Conservation (phyloP, 92 coral and sea anemone genomes). For the Galaxea fascicularis region DNA sequence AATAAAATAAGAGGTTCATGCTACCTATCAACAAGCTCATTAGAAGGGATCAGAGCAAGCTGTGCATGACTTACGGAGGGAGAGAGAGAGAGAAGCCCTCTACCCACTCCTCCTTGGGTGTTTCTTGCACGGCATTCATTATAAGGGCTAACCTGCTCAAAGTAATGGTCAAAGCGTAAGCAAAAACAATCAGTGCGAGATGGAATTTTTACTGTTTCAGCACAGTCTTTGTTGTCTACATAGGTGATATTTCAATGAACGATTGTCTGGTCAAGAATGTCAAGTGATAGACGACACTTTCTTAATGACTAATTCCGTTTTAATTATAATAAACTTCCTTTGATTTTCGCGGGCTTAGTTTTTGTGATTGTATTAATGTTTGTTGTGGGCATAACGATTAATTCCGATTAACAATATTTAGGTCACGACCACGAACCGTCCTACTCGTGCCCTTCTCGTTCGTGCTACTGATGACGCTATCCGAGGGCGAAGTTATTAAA, state of each 20-base stretch:
- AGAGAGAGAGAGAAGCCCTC: not conserved
- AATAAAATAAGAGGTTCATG: not conserved
- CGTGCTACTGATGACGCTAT: too few species aligned
- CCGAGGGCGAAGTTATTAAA: not conserved
- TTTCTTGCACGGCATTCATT: not conserved
- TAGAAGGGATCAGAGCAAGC: not conserved
- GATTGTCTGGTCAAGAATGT: not conserved
- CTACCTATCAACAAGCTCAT: not conserved
- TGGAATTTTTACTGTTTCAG: not conserved
- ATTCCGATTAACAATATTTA: not conserved
- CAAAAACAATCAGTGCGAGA: too few species aligned
- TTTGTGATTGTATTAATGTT: too few species aligned
- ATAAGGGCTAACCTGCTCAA: not conserved
- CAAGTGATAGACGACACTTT: not conserved
- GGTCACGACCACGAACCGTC: not conserved
- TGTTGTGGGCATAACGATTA: not conserved
- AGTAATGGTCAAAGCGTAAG: not conserved
- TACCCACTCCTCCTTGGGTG: not conserved
- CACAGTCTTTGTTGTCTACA: not conserved
- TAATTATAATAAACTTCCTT: not conserved
- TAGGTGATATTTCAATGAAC: not conserved
- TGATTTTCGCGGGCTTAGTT: not conserved
- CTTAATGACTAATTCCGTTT: not conserved
- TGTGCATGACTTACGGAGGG: not conserved
- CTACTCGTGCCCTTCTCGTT: too few species aligned